Evolutionary conservation across 2,797 vertebrate genomes (phyloP).

Genomic region (Gobio occitaniae): DNA sequence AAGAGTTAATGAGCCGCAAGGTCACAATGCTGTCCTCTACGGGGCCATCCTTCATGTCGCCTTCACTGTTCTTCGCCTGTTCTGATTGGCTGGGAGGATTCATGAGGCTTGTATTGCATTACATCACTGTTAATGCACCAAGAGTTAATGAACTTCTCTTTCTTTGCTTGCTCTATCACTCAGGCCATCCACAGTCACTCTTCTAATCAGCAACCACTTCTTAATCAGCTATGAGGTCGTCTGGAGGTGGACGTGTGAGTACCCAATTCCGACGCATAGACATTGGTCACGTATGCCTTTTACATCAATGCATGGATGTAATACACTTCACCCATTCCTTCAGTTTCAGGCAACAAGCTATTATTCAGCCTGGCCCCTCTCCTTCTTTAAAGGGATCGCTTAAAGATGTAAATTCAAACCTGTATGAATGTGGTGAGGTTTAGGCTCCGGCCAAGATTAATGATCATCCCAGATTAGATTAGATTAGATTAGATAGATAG

Average conservation of each 20-base stretch:
- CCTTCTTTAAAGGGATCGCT: background rate
- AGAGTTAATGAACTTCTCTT: slow-evolving; percentile 61
- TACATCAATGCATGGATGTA: background rate
- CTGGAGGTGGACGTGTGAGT: slow-evolving; percentile 57
- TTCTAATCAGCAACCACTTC: slow-evolving; percentile 63
- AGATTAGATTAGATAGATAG: background rate
- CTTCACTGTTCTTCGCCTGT: slow-evolving; percentile 32
- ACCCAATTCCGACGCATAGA: slow-evolving; percentile 39
- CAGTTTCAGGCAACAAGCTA: background rate
- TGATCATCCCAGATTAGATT: background rate
- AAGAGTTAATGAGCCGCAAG: slow-evolving; percentile 43
- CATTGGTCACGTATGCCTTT: background rate
- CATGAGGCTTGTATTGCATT: slow-evolving; percentile 56
- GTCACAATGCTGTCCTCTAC: slow-evolving; percentile 33
- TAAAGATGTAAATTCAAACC: background rate
- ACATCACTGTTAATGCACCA: slow-evolving; percentile 64
- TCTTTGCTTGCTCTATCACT: slow-evolving; percentile 45
- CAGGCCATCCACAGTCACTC: slow-evolving; percentile 54
- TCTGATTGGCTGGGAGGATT: slow-evolving; percentile 57
- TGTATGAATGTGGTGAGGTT: background rate
- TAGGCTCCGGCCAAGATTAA: background rate
- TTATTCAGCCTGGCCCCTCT: background rate
- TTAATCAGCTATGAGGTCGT: slow-evolving; percentile 66
- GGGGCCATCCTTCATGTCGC: slow-evolving; percentile 35
- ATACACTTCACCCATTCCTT: background rate